phyloP scores from a whole-genome alignment of 2,888 invertebrate genomes.

The Helobdella robusta region DNA sequence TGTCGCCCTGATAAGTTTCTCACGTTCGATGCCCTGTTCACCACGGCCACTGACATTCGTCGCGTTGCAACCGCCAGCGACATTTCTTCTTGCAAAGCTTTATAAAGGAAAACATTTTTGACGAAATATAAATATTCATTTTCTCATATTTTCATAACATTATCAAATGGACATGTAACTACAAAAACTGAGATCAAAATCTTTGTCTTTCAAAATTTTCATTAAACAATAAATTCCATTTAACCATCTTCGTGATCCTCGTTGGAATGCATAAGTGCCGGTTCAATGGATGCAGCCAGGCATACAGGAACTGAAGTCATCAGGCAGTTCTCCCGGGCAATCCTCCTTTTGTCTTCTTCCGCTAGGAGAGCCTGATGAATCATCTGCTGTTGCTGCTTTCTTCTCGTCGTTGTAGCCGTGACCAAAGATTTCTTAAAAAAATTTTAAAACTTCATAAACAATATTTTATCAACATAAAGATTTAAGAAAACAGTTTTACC shows the following conservation, averaged over 20 bases:
- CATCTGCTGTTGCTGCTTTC: conserved; percentile 96
- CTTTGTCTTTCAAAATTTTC: no score
- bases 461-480: no score
- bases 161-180: no score
- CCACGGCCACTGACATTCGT: conserved; percentile 48
- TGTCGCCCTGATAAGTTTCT: conserved; percentile 44
- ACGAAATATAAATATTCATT: no score
- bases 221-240: no score
- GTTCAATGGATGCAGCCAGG: conserved; percentile 84
- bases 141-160: no score
- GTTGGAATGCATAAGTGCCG: conserved; percentile 68
- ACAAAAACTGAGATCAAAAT: no score
- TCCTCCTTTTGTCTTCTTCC: conserved; percentile 85
- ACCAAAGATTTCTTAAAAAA: conserved; percentile 62
- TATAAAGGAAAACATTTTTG: no score
- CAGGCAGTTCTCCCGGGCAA: conserved; percentile 76
- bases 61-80: conserved; percentile 42
- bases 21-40: conserved; percentile 46
- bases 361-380: conserved; percentile 88
- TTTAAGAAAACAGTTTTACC: no score
- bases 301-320: conserved; percentile 91
- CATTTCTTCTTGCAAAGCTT: conserved; percentile 46
- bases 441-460: no score
- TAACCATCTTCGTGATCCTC: conserved; percentile 49
- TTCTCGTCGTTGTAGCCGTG: conserved; percentile 93